Evolutionary conservation across 2,113 vertebrate genomes (phyloP).

Genomic region (Neopipo cinnamomea): DNA sequence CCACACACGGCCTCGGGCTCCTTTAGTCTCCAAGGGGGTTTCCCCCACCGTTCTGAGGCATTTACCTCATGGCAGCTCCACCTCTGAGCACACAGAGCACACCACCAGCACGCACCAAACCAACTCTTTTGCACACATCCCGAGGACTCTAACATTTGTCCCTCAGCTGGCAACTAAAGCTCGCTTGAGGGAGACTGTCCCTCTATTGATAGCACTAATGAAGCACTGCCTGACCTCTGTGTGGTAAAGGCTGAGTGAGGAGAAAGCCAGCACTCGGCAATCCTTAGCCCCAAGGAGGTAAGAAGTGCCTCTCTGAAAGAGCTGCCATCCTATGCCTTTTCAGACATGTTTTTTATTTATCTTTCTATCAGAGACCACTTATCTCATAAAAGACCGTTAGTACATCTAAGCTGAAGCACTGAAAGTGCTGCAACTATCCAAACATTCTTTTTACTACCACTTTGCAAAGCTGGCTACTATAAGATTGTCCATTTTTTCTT

Average conservation of each 20-base stretch:
- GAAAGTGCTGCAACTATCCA: not conserved
- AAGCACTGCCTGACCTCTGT: not conserved
- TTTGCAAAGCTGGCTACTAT: not conserved
- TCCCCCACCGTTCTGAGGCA: not conserved
- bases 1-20: not conserved
- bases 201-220: not conserved
- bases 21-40: not conserved
- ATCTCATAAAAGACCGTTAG: not conserved
- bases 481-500: not conserved
- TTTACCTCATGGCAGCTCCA: not conserved
- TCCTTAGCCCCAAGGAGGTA: not conserved
- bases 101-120: not conserved
- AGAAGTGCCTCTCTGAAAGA: not conserved
- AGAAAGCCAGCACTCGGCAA: not conserved
- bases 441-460: not conserved
- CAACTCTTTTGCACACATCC: not conserved
- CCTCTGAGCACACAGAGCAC: not conserved
- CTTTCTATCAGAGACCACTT: not conserved
- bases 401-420: not conserved
- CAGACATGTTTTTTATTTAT: not conserved
- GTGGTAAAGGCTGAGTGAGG: not conserved
- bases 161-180: not conserved
- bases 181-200: rapidly evolving
- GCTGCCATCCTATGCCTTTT: not conserved
- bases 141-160: not conserved